phyloP scores from a whole-genome alignment of 1,140 invertebrate species.

The Apis laboriosa region DNA sequence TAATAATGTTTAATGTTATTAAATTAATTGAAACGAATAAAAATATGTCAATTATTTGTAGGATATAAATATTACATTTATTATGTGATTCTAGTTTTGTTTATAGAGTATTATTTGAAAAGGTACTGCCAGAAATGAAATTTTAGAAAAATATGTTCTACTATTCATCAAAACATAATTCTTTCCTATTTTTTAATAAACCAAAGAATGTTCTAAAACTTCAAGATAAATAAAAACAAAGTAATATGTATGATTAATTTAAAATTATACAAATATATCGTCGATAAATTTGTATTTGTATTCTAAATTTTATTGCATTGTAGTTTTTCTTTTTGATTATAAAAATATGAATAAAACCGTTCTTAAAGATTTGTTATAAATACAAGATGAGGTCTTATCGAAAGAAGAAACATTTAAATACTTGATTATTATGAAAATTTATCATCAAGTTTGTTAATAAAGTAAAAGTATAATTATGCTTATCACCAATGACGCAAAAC shows the following conservation, averaged over 20 bases:
- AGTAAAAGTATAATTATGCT: slow-evolving; percentile 2
- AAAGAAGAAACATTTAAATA: background rate
- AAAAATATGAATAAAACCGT: background rate
- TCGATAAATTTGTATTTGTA: background rate
- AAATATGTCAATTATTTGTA: background rate
- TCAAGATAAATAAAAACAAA: background rate
- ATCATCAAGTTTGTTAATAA: slow-evolving; percentile 49
- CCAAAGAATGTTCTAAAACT: background rate
- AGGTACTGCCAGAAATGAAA: background rate
- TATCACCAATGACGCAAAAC: slow-evolving; percentile 9
- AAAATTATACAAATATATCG: background rate
- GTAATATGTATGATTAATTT: background rate
- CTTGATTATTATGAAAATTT: slow-evolving; percentile 3
- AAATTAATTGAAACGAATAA: background rate
- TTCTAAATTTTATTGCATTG: background rate
- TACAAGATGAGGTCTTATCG: slow-evolving; percentile 4
- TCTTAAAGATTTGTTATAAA: background rate
- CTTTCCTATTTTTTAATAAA: background rate
- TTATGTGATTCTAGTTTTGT: background rate
- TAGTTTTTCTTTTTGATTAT: background rate
- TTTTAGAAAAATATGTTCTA: background rate
- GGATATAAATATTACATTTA: background rate
- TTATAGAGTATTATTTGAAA: slow-evolving; percentile 23
- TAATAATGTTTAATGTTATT: background rate
- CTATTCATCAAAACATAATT: background rate